Base-by-base conservation (phyloP, 2,113 vertebrate species). In the Sceloporus tristichus region DNA sequence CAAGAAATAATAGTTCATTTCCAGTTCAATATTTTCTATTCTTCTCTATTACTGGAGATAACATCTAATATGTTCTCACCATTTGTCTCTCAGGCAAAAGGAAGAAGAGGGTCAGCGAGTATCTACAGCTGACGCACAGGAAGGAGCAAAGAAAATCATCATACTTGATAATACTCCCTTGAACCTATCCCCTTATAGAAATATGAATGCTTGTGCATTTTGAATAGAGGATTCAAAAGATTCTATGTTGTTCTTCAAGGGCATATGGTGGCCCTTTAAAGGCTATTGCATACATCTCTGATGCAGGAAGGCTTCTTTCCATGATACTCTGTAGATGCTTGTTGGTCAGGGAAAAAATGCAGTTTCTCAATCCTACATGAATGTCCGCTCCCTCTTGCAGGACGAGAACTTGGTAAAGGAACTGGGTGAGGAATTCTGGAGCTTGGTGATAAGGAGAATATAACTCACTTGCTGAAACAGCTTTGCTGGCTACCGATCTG, bases 91-190 rank as follows among this genome's bases (percentile, higher is more conserved):
- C 88, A 85, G 85, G 93, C 88, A 87, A 85, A 94, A 96, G 95
- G 96, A 96, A 96, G 94, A 94, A 93, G 93, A 82, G 85, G 93
- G 93, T 95, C 94, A 94, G 25, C 85, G 85, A 74, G 93, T 90
- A 88, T 94, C 91, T 92, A 56, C 65, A n/a, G 40, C 89, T 96
- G 96, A 97, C 95, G 96, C 88, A 96, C 95, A 95, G 96, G 96
- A 97, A 95, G 91, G 91, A 88, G 85, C 89, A 89, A 48, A 48
- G 34, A 0, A 19, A 90, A 83, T 83, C 2, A 59, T 91, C 93
- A 89, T 66, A 42, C 87, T 93, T 82, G 92, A 96, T 92, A 94
- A 92, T 93, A 92, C 88, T 91, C 94, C 89, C 92, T 96, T 96
- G 95, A 95, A 96, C 95, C 91, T 93, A 89, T 94, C 82, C 82